Conservation (phyloP, 1,140 invertebrate species). For the Cecropterus lyciades region DNA sequence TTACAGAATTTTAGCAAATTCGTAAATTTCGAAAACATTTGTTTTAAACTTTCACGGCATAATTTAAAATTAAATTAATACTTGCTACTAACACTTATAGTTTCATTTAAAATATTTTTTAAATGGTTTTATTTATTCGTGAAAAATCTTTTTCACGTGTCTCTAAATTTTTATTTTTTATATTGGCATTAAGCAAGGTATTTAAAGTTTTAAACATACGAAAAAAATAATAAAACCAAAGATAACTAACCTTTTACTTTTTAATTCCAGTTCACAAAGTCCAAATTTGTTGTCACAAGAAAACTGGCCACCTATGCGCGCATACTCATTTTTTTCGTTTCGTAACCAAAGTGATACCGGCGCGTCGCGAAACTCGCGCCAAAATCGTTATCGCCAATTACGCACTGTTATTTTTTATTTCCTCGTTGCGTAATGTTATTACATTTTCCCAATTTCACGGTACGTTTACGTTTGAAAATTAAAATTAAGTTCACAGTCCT, state of each 20-base stretch:
- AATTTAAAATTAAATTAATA: no score
- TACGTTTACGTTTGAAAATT: conserved; percentile 43
- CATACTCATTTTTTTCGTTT: conserved; percentile 28
- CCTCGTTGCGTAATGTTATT: conserved; percentile 52
- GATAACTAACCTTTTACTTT: conserved; percentile 20
- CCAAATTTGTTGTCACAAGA: conserved; percentile 32
- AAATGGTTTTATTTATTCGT: no score
- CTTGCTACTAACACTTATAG: no score
- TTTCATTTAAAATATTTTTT: no score
- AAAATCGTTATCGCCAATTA: conserved; percentile 57
- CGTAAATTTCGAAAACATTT: no score
- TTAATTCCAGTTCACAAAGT: conserved; percentile 30
- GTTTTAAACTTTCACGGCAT: no score
- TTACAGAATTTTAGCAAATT: no score
- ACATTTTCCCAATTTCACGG: conserved; percentile 71
- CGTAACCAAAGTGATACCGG: conserved; percentile 34
- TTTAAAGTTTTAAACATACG: background rate
- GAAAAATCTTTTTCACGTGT: no score
- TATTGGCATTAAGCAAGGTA: background rate
- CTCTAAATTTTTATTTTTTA: no score
- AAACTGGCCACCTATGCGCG: conserved; percentile 26
- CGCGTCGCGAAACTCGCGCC: conserved; percentile 49
- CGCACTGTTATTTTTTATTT: conserved; percentile 60
- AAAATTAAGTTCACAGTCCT: conserved; percentile 48
- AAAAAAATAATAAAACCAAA: conserved; percentile 4